These are phyloP conservation scores for Lutjanus erythropterus DNA, from an alignment of 2,113 vertebrate genomes.

Conservation along the genomic window DNA sequence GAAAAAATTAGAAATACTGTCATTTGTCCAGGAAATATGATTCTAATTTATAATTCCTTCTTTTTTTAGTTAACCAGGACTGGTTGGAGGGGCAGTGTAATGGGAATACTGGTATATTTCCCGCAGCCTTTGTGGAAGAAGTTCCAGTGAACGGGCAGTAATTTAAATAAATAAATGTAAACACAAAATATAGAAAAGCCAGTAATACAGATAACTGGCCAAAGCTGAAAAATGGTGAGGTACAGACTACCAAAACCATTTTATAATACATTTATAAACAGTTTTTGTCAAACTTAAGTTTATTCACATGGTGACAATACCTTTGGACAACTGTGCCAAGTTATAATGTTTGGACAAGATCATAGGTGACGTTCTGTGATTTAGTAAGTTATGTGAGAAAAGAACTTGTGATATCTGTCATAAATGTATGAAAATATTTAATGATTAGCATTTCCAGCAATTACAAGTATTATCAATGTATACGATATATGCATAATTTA, in stretches of 20 bases:
- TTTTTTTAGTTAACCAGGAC: slow-evolving; percentile 90
- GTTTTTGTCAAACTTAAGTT: too few species aligned
- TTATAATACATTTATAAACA: too few species aligned
- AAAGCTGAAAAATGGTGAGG: neutral
- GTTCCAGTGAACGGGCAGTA: slow-evolving; percentile 32
- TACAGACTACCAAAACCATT: neutral
- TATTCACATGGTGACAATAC: neutral
- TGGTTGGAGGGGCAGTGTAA: slow-evolving; percentile 94
- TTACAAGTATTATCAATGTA: neutral
- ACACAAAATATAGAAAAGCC: neutral
- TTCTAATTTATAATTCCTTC: slow-evolving; percentile 13
- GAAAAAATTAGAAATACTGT: neutral
- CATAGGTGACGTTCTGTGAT: neutral
- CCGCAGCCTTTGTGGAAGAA: slow-evolving; percentile 87
- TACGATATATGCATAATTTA: too few species aligned
- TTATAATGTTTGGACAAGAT: neutral
- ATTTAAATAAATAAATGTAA: neutral
- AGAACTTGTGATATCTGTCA: neutral
- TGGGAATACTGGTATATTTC: slow-evolving; percentile 93
- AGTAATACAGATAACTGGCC: neutral
- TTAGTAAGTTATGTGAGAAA: neutral
- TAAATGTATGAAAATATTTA: too few species aligned
- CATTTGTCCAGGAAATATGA: neutral
- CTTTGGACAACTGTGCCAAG: neutral
- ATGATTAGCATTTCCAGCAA: neutral